Percentiles rank a stretch among this genome's conserved stretches.
phyloP scores from a whole-genome alignment of 2,113 vertebrate genomes.

The Urocitellus parryii region DNA sequence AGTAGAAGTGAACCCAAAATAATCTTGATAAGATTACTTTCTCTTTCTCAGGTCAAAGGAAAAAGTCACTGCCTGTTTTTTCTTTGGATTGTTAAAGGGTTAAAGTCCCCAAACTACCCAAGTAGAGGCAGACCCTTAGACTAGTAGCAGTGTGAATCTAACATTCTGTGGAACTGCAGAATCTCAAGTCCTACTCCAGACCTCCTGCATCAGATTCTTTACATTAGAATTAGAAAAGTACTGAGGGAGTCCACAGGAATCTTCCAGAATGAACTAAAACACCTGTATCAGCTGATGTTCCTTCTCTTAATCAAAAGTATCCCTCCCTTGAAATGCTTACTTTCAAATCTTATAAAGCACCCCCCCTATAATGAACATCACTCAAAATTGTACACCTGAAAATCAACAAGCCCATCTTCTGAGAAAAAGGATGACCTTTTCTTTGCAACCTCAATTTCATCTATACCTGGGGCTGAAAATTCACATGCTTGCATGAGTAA shows the following conservation, averaged over 20 bases:
- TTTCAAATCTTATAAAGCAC: neutral
- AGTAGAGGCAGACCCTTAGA: neutral
- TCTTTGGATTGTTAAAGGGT: neutral
- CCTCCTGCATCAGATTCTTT: neutral
- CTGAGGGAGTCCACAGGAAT: neutral
- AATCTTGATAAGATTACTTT: neutral
- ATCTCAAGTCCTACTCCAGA: neutral
- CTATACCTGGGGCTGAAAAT: neutral
- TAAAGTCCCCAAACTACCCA: neutral
- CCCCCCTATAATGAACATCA: neutral
- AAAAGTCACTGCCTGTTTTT: neutral
- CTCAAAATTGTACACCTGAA: neutral
- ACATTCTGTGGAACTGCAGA: neutral
- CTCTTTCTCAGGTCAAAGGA: slow-evolving; percentile 24
- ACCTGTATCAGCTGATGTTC: neutral
- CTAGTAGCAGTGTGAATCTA: neutral
- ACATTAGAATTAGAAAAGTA: neutral
- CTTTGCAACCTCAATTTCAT: neutral
- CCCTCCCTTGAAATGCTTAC: neutral
- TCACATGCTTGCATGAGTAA: neutral
- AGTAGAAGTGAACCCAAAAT: neutral
- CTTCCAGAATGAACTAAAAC: neutral
- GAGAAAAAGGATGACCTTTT: neutral
- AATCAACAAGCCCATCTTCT: neutral
- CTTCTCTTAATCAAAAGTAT: slow-evolving; percentile 10